Evolutionary conservation across 2,888 invertebrate species (phyloP).

Genomic region (Alviniconcha strummeri): DNA sequence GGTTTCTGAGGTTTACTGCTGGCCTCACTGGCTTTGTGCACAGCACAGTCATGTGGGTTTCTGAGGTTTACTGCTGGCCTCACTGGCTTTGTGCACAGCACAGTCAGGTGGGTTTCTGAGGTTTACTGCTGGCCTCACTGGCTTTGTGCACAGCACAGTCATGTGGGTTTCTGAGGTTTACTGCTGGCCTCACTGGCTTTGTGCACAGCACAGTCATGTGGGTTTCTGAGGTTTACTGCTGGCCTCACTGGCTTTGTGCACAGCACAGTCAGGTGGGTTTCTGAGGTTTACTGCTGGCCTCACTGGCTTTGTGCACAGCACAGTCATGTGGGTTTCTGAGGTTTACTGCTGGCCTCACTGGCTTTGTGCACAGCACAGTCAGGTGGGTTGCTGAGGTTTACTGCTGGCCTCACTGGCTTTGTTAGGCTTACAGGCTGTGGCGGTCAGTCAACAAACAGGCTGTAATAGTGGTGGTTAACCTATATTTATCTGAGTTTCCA

Average conservation of each 20-base stretch:
- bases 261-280: conserved; percentile 1
- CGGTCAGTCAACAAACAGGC: no score
- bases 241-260: background rate
- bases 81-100: background rate
- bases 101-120: conserved; percentile 1
- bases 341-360: background rate
- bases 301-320: background rate
- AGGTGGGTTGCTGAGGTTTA: background rate
- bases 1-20: background rate
- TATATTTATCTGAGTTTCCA: no score
- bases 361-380: conserved; percentile 1
- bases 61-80: background rate
- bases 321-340: background rate
- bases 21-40: background rate
- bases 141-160: conserved; percentile 1
- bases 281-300: background rate
- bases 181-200: background rate
- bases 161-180: background rate
- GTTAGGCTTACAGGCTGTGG: background rate
- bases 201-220: conserved; percentile 5
- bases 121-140: background rate
- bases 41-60: background rate
- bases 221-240: background rate
- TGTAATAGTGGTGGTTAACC: no score
- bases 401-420: background rate